These are phyloP conservation scores for Xanthorhoe spadicearia DNA, from an alignment of 2,888 invertebrate species.

Conservation along the genomic window DNA sequence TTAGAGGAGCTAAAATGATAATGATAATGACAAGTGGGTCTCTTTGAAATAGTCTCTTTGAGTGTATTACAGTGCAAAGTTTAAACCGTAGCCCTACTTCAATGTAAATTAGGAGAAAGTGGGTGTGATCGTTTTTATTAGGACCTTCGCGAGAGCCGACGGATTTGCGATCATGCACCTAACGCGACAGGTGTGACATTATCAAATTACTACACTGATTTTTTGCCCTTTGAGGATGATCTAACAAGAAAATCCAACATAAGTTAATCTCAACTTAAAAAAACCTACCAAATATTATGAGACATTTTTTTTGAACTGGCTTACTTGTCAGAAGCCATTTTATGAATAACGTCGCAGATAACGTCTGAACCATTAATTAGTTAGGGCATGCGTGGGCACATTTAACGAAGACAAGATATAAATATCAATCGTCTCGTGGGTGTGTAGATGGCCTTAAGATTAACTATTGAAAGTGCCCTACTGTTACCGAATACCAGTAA, in stretches of 20 bases:
- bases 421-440: conserved; percentile 43
- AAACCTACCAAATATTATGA: not conserved
- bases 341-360: not conserved
- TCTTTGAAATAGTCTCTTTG: not conserved
- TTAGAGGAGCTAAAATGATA: not conserved
- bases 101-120: conserved; percentile 50
- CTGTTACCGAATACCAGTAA: conserved; percentile 10
- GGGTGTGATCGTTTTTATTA: conserved; percentile 45
- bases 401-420: conserved; percentile 21
- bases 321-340: not conserved
- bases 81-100: conserved; percentile 4
- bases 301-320: not conserved
- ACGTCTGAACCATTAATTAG: conserved; percentile 9
- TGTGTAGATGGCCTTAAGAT: conserved; percentile 49
- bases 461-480: conserved; percentile 40
- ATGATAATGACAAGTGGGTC: too few species aligned
- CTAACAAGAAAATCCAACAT: not conserved
- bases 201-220: conserved; percentile 21
- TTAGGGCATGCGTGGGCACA: conserved; percentile 24
- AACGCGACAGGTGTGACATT: conserved; percentile 12
- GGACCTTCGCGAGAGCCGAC: conserved; percentile 35
- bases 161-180: conserved; percentile 29
- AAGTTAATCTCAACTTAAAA: too few species aligned
- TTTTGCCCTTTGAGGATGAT: not conserved
- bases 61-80: not conserved